A percentile compares a stretch with the other conserved stretches of the same genome.
Conservation (phyloP, 2,888 invertebrate species). For the Cremastinae sp. region DNA sequence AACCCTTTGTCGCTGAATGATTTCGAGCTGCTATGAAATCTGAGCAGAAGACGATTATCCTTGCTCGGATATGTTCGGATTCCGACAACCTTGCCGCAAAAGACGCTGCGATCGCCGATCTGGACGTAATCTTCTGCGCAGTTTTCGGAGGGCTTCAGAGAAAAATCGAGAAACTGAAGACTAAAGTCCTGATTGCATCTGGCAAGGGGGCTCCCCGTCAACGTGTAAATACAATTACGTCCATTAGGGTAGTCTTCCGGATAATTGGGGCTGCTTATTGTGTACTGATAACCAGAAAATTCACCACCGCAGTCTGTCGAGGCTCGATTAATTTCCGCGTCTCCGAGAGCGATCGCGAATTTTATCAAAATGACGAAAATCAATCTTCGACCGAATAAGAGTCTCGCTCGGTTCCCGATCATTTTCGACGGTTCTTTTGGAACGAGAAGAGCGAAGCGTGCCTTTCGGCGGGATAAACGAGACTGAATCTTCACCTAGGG, state of each 20-base stretch:
- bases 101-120: constrained; percentile 80
- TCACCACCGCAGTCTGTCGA: constrained; percentile 77
- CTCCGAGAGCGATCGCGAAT: constrained; percentile 6
- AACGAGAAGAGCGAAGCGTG: constrained; percentile 5
- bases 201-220: constrained; percentile 80
- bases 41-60: constrained; percentile 81
- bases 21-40: constrained; percentile 80
- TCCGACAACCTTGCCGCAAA: constrained; percentile 82
- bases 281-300: constrained; percentile 80
- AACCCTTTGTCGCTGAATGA: constrained; percentile 79
- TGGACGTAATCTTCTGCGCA: constrained; percentile 82
- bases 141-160: constrained; percentile 80
- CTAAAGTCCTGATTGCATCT: constrained; percentile 82
- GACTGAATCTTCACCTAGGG: constrained; percentile 64
- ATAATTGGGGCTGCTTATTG: constrained; percentile 82
- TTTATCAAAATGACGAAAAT: constrained; percentile 19
- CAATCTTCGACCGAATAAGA: background rate
- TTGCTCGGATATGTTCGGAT: constrained; percentile 80
- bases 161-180: constrained; percentile 83
- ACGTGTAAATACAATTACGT: constrained; percentile 81
- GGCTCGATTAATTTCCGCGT: constrained; percentile 41
- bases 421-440: constrained; percentile 9
- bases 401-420: constrained; percentile 13
- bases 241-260: constrained; percentile 80
- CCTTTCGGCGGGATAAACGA: constrained; percentile 51